Percentiles rank a stretch among this genome's conserved stretches.
phyloP scores from a whole-genome alignment of 2,113 vertebrate genomes.

The Odontesthes bonariensis region DNA sequence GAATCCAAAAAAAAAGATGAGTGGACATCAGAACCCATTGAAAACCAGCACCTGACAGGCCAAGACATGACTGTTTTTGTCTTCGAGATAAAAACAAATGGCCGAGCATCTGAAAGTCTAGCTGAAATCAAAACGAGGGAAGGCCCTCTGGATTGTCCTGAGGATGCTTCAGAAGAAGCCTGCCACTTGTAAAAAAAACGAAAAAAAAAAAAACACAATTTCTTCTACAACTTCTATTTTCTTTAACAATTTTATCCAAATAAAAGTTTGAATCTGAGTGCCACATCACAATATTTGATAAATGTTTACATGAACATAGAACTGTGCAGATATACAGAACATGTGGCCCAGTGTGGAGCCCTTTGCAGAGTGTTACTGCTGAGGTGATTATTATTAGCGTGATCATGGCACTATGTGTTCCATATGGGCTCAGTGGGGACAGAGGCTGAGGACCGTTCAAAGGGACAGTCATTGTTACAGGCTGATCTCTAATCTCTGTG shows the following conservation, averaged over 20 bases:
- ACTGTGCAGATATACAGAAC: conserved; percentile 25
- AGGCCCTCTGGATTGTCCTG: conserved; percentile 22
- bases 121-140: conserved; percentile 57
- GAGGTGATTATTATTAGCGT: conserved; percentile 74
- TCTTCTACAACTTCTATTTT: too few relatives aligned
- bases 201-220: neutral
- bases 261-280: conserved; percentile 9
- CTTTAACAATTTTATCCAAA: neutral
- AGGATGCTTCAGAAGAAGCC: conserved; percentile 10
- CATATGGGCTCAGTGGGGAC: conserved; percentile 78
- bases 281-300: conserved; percentile 22
- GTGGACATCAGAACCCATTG: conserved; percentile 60
- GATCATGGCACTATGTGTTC: conserved; percentile 72
- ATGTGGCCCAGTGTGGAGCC: conserved; percentile 47
- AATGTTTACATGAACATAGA: conserved; percentile 11
- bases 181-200: conserved; percentile 22
- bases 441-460: conserved; percentile 91
- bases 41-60: conserved; percentile 59
- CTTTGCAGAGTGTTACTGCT: conserved; percentile 58
- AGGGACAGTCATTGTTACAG: conserved; percentile 96
- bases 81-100: conserved; percentile 47
- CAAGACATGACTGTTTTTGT: conserved; percentile 50
- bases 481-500: conserved; percentile 97
- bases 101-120: conserved; percentile 62
- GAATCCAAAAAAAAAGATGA: conserved; percentile 73